Percentiles rank a stretch among this genome's conserved stretches.
phyloP scores from a whole-genome alignment of 2,113 vertebrate genomes.

The Thinocorus orbignyianus region DNA sequence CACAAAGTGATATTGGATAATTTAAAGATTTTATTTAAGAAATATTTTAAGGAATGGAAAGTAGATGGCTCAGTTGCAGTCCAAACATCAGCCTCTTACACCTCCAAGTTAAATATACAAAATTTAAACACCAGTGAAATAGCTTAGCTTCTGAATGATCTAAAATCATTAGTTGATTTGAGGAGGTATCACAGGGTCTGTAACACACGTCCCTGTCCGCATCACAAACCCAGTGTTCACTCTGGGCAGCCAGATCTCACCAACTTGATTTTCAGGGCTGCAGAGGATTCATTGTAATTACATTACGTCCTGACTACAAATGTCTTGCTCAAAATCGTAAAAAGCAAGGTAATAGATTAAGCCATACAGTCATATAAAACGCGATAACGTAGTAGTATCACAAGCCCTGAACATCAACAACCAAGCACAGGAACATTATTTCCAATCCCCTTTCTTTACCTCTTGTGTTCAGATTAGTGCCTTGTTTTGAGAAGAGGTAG shows the following conservation, averaged over 20 bases:
- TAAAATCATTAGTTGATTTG: background rate
- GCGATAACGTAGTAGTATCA: background rate
- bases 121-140: background rate
- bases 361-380: background rate
- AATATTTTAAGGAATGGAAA: background rate
- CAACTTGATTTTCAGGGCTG: background rate
- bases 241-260: background rate
- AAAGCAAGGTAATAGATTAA: background rate
- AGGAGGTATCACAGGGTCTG: background rate
- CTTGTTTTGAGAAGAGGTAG: background rate
- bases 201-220: background rate
- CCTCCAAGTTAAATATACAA: background rate
- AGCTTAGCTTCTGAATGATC: background rate
- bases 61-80: background rate
- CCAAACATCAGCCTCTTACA: background rate
- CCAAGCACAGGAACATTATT: background rate
- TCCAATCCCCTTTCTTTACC: background rate
- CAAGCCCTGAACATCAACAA: background rate
- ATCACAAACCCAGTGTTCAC: background rate
- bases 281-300: background rate
- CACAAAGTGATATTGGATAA: background rate
- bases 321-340: background rate
- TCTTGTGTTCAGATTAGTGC: background rate
- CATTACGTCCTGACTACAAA: background rate
- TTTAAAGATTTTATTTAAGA: background rate